Conservation (phyloP, 2,113 vertebrate genomes). For the Glaucomys volans region DNA sequence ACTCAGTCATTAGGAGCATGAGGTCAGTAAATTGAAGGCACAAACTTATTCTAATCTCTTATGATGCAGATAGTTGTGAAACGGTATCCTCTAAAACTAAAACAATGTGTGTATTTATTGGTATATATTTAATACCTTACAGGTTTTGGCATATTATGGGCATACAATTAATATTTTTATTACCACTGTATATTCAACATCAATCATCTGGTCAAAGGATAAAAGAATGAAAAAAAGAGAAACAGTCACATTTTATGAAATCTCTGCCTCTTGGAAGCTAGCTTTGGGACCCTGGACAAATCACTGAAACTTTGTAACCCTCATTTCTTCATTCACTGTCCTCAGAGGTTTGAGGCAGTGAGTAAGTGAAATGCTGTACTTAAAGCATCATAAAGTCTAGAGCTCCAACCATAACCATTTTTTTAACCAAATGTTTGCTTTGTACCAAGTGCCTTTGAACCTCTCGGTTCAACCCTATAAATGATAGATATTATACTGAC, state of each 20-base stretch:
- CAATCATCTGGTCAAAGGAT: conserved; percentile 23
- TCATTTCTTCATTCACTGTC: conserved; percentile 27
- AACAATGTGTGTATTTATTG: background rate
- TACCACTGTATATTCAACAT: background rate
- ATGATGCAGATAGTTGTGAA: background rate
- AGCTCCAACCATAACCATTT: background rate
- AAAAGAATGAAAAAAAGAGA: background rate
- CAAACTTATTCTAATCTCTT: background rate
- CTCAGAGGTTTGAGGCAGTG: background rate
- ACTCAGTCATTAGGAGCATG: background rate
- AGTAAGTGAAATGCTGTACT: background rate
- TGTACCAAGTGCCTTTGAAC: background rate
- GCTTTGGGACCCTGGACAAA: background rate
- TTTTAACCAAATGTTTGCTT: background rate
- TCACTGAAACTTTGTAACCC: background rate
- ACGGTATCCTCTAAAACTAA: background rate
- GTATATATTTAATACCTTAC: background rate
- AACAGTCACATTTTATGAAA: background rate
- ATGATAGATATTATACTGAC: background rate
- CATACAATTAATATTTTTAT: conserved; percentile 36
- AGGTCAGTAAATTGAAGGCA: background rate
- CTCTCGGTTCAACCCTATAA: background rate
- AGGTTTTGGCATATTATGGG: background rate
- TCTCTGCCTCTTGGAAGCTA: background rate
- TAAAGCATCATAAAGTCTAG: background rate